Evolutionary conservation across 2,888 invertebrate species (phyloP), one percentile per base, ranked within the genome.

Genomic region (Ashinkailepas kermadecensis): DNA sequence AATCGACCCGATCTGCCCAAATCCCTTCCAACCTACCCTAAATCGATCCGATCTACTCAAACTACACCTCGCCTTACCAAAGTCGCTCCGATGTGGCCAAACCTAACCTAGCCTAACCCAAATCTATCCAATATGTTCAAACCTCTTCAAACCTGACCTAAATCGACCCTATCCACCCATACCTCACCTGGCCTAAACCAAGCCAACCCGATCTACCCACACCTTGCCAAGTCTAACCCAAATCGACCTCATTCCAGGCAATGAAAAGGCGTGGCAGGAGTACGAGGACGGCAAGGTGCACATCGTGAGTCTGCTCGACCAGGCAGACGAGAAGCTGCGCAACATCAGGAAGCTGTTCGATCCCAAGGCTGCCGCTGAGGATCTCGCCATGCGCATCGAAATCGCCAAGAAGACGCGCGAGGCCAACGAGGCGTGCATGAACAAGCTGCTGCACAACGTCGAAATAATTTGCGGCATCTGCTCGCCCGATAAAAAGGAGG

Each of bases 251-350:
- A 39, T 59, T 15, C 59, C 57, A 79, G 79, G 25, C 11, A 79
- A 79, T 23, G 79, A 79, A 58, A 79, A 58, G 23, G 79, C 79
- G 7, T 79, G 79, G 79, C 57, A 79, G 25, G 79, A 79, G 58
- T 79, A 58, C n/a, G 79, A 79, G 23, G 79, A 79, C 12, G 79
- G 58, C 2, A 57, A 59, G 13, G 58, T 79, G 23, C 12, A 57
- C 58, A 13, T 79, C 13, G 58, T 59, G 13, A 58, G 4, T 12
- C 58, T 79, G 58, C 79, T 79, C 13, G 79, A 79, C 58, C 79
- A 79, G 79, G 79, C 79, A 4, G 79, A 79, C 13, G 79, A 79
- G 23, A 79, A 79, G 25, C 79, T 79, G 79, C 57, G 79, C n/a
- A 79, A 79, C 79, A 79, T 79, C 25, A n/a, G 79, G 11, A 59